Conservation (phyloP, 2,113 vertebrate genomes). For the Siniperca knerii region DNA sequence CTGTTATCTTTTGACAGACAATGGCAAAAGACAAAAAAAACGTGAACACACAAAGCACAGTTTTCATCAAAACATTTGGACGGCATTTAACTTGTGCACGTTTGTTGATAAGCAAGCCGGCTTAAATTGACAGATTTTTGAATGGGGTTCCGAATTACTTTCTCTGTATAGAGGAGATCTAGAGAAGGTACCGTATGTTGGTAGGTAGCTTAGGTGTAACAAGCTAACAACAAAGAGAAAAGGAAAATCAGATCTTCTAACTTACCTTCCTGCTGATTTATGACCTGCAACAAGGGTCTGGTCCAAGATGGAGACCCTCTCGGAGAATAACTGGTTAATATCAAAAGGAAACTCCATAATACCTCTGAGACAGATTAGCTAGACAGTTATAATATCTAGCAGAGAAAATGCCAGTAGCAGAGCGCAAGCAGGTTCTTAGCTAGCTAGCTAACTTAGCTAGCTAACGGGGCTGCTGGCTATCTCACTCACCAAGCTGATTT, state of each 20-base stretch:
- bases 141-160: background rate
- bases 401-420: background rate
- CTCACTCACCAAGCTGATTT: background rate
- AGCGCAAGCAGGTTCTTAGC: constrained; percentile 10
- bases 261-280: constrained; percentile 78
- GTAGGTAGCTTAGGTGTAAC: background rate
- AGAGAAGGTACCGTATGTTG: background rate
- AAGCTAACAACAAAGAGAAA: background rate
- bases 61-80: background rate
- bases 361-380: background rate
- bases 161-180: background rate
- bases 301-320: constrained; percentile 83
- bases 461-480: background rate
- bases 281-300: constrained; percentile 73
- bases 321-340: constrained; percentile 80
- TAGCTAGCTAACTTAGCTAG: constrained; percentile 13
- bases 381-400: background rate
- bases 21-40: background rate
- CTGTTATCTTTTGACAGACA: too few species aligned
- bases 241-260: background rate
- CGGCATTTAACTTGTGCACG: too few species aligned
- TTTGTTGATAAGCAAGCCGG: background rate
- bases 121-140: too few species aligned
- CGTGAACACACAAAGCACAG: background rate
- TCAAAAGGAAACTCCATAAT: constrained; percentile 85